Base-by-base conservation (phyloP, 2,113 vertebrate species). In the Scartelaos histophorus region DNA sequence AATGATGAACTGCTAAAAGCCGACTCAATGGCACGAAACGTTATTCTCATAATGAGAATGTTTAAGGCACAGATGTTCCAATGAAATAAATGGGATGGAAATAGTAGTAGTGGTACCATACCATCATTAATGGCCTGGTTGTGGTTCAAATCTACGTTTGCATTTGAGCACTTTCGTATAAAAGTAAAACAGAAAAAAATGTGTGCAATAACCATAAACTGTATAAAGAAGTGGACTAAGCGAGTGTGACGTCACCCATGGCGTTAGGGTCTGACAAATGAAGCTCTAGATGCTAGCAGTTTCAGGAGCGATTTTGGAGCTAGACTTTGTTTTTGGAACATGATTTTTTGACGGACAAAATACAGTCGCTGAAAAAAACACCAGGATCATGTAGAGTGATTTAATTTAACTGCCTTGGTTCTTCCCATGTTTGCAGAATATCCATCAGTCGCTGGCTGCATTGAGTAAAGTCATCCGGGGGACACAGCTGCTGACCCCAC, bases 381-480 rank as follows among this genome's bases (percentile, higher is more conserved):
- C 29, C 29, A 2, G 2, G 2, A 29, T 2, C 2, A 29, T 29
- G 29, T 29, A 29, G 29, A 29, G 29, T 2, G 29, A 2, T 2
- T 29, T 29, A 29, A 29, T 51, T 51, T 16, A 7, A 51, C 6
- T 51, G 47, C 17, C 3, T 57, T 57, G 2, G 22, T 24, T 3
- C 22, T 13, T 57, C 29, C 19, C 16, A 0, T 78, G 43, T 79
- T 75, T n/a, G 22, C 82, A 92, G 86, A 94, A 90, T 71, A 93
- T 99, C 62, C 98, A 99, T 91, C 96, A 97, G 34, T 99, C 98
- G 1, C 94, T 99, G 84, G 97, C 97, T 49, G 93, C 96, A 38
- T 93, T 99, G 87, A 99, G 97, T 87, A 99, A 97, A 87, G 97
- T 99, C 76, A 98, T 99, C 90, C 93, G 97, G 89, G 97, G 98